Base-by-base conservation (phyloP, 1,140 invertebrate genomes). In the Euwallacea similis region DNA sequence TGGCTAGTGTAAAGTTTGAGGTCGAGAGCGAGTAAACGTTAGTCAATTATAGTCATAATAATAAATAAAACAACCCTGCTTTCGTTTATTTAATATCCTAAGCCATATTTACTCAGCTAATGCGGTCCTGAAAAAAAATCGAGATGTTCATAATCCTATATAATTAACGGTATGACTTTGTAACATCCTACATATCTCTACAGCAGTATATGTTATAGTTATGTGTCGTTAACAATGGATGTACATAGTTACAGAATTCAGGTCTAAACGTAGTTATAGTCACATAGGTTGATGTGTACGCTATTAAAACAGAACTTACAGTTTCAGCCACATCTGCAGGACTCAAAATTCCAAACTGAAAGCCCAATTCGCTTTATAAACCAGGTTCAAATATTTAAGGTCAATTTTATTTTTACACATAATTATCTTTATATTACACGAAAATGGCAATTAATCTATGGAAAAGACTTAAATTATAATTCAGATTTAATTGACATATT, bases 1-100 rank as follows among this genome's bases (percentile, higher is more conserved):
- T 88, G 15, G 75, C 86, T 6, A 79, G 77, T 42, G 81, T 91
- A 42, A 85, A 82, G 53, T 91, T 90, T 80, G 64, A 79, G 64
- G 83, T 85, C 8, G 69, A 62, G 53, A 53, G 9, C 6, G 9
- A 50, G 46, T 50, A 50, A 50, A 13, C 6, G 46, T 50, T 50
- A 13, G 0, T 33, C 21, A 33, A 33, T 33, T 33, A 33, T 33
- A 33, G 21, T 33, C 1, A 50, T 11, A 50, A 50, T 4, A 50
- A 13, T 11, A 10, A 50, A 10, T 50, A 50, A 50, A 1, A 13
- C 9, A 50, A 50, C 6, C 46, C 9, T 10, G 9, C 13, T 0
- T 50, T 11, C 3, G 46, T 50, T 50, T 50, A 50, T 50, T 50
- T 50, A 10, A 50, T 11, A 13, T 50, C 13, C 46, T 11, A 11